Evolutionary conservation across 2,113 vertebrate species (phyloP).

Genomic region (Cyprinodon tularosa): DNA sequence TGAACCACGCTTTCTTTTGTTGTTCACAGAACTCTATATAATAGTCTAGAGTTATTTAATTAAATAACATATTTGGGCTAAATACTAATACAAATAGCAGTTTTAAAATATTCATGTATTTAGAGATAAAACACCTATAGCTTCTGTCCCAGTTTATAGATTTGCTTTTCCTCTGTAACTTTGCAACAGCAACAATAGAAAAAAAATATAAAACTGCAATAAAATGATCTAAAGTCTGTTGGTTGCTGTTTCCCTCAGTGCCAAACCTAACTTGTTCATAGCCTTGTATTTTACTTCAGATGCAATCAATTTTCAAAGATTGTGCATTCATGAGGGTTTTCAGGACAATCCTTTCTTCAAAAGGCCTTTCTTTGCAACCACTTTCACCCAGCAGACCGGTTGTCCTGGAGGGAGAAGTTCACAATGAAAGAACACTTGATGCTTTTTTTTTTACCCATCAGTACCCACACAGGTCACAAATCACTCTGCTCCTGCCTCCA

Average conservation of each 20-base stretch:
- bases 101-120: no score
- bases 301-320: background rate
- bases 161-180: no score
- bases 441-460: slow-evolving; percentile 35
- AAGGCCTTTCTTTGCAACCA: slow-evolving; percentile 19
- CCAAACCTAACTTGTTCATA: background rate
- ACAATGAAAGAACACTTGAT: slow-evolving; percentile 18
- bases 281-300: background rate
- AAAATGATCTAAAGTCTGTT: background rate
- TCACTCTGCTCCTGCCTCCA: slow-evolving; percentile 16
- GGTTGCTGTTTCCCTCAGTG: background rate
- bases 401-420: slow-evolving; percentile 35
- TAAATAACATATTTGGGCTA: no score
- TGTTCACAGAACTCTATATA: no score
- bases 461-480: slow-evolving; percentile 28
- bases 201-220: background rate
- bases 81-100: no score
- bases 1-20: no score
- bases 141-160: no score
- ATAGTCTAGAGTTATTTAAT: no score
- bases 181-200: background rate
- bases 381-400: slow-evolving; percentile 13
- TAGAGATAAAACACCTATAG: no score
- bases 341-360: slow-evolving; percentile 21
- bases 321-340: background rate